A percentile compares a stretch with the other conserved stretches of the same genome.
phyloP scores from a whole-genome alignment of 2,113 vertebrate genomes.

The Caranx melampygus region DNA sequence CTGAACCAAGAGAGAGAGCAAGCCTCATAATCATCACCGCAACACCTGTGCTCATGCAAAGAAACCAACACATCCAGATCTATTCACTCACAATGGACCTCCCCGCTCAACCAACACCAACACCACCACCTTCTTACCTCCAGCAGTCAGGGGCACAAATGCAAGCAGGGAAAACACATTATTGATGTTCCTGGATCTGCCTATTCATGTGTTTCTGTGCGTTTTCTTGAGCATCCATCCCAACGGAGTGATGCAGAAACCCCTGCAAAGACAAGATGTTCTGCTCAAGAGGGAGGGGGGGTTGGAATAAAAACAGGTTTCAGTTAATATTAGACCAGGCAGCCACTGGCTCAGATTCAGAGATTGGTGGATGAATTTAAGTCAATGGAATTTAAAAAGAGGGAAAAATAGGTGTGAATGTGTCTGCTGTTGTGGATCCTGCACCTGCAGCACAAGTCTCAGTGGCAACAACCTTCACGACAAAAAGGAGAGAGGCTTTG shows the following conservation, averaged over 20 bases:
- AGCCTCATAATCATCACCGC: conserved; percentile 43
- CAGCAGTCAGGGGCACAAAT: conserved; percentile 40
- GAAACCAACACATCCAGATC: conserved; percentile 25
- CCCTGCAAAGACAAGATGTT: neutral
- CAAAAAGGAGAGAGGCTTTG: conserved; percentile 66
- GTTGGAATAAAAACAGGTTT: conserved; percentile 31
- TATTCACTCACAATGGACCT: neutral
- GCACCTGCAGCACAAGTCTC: conserved; percentile 53
- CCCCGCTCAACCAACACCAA: no score
- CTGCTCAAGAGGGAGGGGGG: neutral
- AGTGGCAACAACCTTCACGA: conserved; percentile 28
- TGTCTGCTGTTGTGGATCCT: conserved; percentile 5
- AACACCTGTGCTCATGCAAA: conserved; percentile 56
- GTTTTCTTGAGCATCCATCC: neutral
- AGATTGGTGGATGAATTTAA: conserved; percentile 24
- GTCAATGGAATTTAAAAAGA: conserved; percentile 24
- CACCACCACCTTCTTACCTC: neutral
- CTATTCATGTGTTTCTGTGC: conserved; percentile 15
- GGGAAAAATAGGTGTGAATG: conserved; percentile 21
- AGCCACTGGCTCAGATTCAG: neutral
- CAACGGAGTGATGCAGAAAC: conserved; percentile 2
- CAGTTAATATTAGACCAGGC: conserved; percentile 15
- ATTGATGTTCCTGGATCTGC: conserved; percentile 29
- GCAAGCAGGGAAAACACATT: conserved; percentile 40
- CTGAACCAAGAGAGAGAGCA: conserved; percentile 39